Evolutionary conservation across 2,888 invertebrate genomes (phyloP).

Genomic region (Heliconius hortense): DNA sequence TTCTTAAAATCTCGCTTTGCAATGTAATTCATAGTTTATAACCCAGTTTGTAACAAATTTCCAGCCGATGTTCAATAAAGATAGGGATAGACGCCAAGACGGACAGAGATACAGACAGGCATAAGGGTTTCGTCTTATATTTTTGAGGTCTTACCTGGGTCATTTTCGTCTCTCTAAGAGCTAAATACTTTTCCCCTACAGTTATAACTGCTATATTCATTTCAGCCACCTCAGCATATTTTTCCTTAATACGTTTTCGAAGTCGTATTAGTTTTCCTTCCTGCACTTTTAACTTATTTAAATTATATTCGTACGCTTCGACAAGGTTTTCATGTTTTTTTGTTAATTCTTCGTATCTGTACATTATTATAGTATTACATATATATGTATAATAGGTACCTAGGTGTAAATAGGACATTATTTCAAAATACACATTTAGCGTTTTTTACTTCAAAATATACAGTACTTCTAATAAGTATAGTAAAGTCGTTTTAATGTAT

Average conservation of each 20-base stretch:
- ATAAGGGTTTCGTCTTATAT: too few relatives aligned
- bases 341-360: slow-evolving; percentile 69
- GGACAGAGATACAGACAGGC: too few relatives aligned
- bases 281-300: slow-evolving; percentile 49
- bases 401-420: too few relatives aligned
- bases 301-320: slow-evolving; percentile 60
- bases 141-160: slow-evolving; percentile 48
- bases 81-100: too few relatives aligned
- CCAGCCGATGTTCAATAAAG: not conserved
- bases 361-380: slow-evolving; percentile 22
- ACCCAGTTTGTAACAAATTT: not conserved
- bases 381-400: not conserved
- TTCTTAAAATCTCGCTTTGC: too few relatives aligned
- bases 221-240: slow-evolving; percentile 55
- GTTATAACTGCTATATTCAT: slow-evolving; percentile 60
- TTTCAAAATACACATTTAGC: too few relatives aligned
- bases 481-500: not conserved
- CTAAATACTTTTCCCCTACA: slow-evolving; percentile 67
- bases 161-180: slow-evolving; percentile 56
- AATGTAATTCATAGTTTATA: too few relatives aligned
- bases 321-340: slow-evolving; percentile 64
- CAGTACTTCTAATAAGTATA: too few relatives aligned
- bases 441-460: too few relatives aligned
- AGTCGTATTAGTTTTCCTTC: slow-evolving; percentile 54
- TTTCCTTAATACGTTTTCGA: slow-evolving; percentile 48